These are phyloP conservation scores for Pantherophis alleghaniensis DNA, from an alignment of 2,797 vertebrate species.

Conservation along the genomic window DNA sequence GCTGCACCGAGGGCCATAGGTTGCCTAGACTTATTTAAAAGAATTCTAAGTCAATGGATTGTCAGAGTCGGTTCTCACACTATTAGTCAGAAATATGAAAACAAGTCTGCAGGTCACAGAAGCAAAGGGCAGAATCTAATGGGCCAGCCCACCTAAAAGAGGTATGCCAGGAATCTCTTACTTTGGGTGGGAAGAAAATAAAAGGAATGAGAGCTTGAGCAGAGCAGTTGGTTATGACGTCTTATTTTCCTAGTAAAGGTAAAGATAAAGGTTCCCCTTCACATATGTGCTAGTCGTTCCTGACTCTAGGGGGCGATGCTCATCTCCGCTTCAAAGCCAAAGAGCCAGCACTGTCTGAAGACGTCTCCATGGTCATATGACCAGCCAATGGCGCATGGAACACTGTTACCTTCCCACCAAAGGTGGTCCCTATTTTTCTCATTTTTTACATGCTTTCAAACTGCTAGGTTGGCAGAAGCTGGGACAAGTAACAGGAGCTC, in stretches of 20 bases:
- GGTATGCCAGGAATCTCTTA: background rate
- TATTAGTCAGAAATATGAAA: background rate
- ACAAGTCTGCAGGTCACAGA: background rate
- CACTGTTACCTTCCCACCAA: no score
- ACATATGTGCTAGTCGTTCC: no score
- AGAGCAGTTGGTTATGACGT: background rate
- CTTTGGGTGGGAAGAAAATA: background rate
- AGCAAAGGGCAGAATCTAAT: background rate
- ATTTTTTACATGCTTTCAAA: no score
- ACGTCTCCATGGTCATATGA: no score
- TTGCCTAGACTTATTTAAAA: background rate
- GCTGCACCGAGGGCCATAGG: background rate
- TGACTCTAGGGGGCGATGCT: no score
- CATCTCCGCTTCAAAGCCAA: no score
- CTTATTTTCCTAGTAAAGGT: background rate
- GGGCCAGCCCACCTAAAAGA: background rate
- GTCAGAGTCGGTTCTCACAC: background rate
- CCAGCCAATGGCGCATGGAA: no score
- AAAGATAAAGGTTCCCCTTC: no score
- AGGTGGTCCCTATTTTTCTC: no score
- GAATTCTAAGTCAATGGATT: background rate
- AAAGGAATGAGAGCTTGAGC: background rate
- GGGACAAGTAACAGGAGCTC: no score
- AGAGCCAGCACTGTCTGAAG: no score
- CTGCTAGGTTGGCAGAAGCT: no score